Evolutionary conservation across 2,797 vertebrate species (phyloP).

Genomic region (Clarias pachynema): DNA sequence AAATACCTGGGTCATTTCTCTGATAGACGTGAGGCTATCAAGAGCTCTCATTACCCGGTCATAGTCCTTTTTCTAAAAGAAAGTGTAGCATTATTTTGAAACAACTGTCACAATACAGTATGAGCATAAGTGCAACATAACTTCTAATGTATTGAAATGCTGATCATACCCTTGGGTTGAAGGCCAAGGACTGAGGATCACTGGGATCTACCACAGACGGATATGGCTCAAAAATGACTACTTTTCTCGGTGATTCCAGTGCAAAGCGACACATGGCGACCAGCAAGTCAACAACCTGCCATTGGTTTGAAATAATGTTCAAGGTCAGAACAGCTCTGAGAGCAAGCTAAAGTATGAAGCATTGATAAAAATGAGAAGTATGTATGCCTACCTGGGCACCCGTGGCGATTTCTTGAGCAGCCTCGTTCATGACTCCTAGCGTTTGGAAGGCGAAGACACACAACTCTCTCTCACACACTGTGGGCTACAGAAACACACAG

Average conservation of each 20-base stretch:
- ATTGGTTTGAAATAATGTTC: conserved; percentile 1
- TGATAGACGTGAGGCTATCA: conserved; percentile 88
- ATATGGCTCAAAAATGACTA: conserved; percentile 89
- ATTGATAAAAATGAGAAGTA: neutral
- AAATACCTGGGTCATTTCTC: conserved; percentile 88
- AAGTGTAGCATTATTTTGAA: conserved; percentile 19
- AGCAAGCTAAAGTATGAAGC: neutral
- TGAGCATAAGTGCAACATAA: neutral
- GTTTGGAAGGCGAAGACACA: conserved; percentile 93
- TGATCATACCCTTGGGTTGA: conserved; percentile 81
- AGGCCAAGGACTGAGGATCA: conserved; percentile 84
- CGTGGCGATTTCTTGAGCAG: conserved; percentile 89
- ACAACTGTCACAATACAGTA: neutral
- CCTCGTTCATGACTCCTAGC: conserved; percentile 90
- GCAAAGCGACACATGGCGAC: conserved; percentile 89
- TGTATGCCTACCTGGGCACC: conserved; percentile 83
- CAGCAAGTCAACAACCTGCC: conserved; percentile 84
- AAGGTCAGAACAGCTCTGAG: neutral
- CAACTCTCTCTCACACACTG: conserved; percentile 88
- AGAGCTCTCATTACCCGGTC: conserved; percentile 87
- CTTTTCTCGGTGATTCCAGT: conserved; percentile 85
- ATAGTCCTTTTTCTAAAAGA: conserved; percentile 86
- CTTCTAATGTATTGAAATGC: neutral
- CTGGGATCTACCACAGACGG: conserved; percentile 88
- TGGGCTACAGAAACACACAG: conserved; percentile 73